Percentiles rank a stretch among this genome's conserved stretches.
phyloP scores from a whole-genome alignment of 2,797 vertebrate species.

The Clarias fuscus region DNA sequence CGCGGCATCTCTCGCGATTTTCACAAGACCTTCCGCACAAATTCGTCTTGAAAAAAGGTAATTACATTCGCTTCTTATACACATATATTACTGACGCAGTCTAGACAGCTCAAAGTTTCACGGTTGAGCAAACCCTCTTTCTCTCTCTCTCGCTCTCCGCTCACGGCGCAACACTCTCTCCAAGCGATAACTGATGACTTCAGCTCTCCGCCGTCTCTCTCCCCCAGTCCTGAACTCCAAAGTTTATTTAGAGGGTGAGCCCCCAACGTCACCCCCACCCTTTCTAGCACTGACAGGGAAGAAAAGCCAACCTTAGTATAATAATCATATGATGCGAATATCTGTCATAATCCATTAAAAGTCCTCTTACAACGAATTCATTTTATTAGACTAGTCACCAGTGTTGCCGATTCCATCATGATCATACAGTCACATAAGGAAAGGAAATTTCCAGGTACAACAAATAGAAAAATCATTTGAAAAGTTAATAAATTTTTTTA shows the following conservation, averaged over 20 bases:
- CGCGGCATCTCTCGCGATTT: constrained; percentile 63
- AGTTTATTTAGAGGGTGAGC: constrained; percentile 79
- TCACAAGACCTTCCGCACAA: constrained; percentile 33
- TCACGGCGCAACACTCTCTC: constrained; percentile 62
- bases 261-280: constrained; percentile 61
- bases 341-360: constrained; percentile 31
- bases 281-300: constrained; percentile 9
- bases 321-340: constrained; percentile 13
- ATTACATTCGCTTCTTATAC: constrained; percentile 13
- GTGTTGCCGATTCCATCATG: not conserved
- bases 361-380: not conserved
- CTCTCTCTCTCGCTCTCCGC: constrained; percentile 48
- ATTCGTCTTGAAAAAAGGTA: constrained; percentile 29
- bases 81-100: constrained; percentile 41
- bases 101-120: constrained; percentile 43
- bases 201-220: constrained; percentile 67
- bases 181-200: constrained; percentile 75
- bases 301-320: constrained; percentile 21
- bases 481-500: too few species aligned
- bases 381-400: constrained; percentile 9
- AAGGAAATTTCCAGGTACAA: not conserved
- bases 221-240: constrained; percentile 65
- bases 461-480: not conserved
- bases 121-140: constrained; percentile 52
- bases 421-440: not conserved